A percentile compares a stretch with the other conserved stretches of the same genome.
These are phyloP conservation scores for Pardosa pseudoannulata DNA, from an alignment of 2,888 invertebrate species.

Conservation along the genomic window DNA sequence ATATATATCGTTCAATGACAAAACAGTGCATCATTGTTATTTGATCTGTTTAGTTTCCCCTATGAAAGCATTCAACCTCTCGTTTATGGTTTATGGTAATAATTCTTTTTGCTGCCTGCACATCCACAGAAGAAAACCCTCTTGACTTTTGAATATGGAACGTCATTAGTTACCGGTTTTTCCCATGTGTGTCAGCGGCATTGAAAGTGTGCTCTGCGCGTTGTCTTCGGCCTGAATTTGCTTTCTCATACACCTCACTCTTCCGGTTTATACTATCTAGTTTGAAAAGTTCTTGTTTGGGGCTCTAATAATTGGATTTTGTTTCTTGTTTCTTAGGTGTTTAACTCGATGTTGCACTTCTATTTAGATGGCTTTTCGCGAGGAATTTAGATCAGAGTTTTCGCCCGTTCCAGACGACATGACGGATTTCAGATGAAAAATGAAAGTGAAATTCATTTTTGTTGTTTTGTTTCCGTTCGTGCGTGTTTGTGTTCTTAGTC, in stretches of 20 bases:
- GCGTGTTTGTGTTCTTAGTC: no score
- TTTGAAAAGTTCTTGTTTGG: slow-evolving; percentile 6
- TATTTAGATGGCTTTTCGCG: background rate
- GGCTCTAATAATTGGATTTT: slow-evolving; percentile 6
- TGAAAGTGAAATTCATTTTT: no score
- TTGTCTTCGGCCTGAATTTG: slow-evolving; percentile 9
- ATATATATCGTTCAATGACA: no score
- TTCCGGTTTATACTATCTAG: slow-evolving; percentile 5
- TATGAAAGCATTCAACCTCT: background rate
- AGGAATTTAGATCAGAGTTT: background rate
- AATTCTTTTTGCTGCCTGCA: background rate
- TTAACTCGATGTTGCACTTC: slow-evolving; percentile 4
- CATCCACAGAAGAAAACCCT: background rate
- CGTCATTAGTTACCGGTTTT: background rate
- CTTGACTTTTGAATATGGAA: background rate
- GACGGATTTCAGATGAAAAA: background rate
- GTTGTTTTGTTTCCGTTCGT: no score
- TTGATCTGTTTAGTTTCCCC: background rate
- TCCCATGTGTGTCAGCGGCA: slow-evolving; percentile 6
- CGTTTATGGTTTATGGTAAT: background rate
- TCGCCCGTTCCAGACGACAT: background rate
- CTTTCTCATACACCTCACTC: slow-evolving; percentile 2
- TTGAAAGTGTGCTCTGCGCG: background rate
- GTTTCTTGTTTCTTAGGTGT: background rate
- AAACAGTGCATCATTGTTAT: no score